Base-by-base conservation (phyloP, 2,888 invertebrate species). In the Ornithoptera priamus region DNA sequence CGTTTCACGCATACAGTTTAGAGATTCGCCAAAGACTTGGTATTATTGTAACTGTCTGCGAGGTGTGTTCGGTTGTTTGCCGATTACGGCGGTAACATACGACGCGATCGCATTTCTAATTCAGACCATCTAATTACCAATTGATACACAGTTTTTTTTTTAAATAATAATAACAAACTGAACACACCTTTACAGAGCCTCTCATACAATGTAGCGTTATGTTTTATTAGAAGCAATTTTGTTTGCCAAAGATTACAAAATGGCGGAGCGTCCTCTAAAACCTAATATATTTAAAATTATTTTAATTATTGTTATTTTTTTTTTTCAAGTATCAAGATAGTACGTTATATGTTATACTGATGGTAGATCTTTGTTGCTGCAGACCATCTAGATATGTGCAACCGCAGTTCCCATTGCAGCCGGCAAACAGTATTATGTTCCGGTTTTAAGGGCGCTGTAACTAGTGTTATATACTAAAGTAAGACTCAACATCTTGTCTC, bases 21-120 rank as follows among this genome's bases (percentile, higher is more conserved):
- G 92, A 86, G 81, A 80, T 84, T 87, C 88, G 87, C 92, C 92
- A 92, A 92, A 92, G 92, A 92, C 87, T 85, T 85, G 20, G 57
- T 72, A 75, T 77, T 78, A 79, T 77, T 81, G 75, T 83, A 79
- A 81, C 76, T 82, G 39, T 86, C 85, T 80, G 81, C 77, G 76
- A 78, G 70, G 72, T 77, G 67, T 75, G 72, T 73, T 78, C 75
- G 69, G 75, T 57, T 8, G 1, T 39, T n/a, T 20, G 5, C 6
- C 3, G 20, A 24, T 60, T 50, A 22, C 46, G 64, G 53, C 46
- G 64, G 63, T 69, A 70, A 56, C 67, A 63, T 65, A 6, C 15
- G 57, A 0, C 1, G 1, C 57, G n/a, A 57, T 57, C 20, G 20
- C 57, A 7, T 57, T 20, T 57, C 20, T 57, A 57, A 57, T 50